phyloP scores from a whole-genome alignment of 2,797 vertebrate genomes.

The Cygnus olor region DNA sequence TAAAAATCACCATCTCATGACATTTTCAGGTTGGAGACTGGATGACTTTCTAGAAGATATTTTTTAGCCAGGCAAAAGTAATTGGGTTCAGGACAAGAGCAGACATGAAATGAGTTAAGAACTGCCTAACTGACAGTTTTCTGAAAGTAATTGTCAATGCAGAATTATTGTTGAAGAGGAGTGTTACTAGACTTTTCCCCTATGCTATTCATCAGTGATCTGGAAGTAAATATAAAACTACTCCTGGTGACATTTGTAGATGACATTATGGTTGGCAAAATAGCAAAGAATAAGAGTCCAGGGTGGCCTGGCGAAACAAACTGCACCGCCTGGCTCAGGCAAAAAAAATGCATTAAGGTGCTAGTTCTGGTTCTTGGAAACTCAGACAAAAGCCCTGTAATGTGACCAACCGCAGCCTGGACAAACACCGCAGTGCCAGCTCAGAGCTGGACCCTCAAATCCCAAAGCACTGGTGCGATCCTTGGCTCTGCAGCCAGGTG shows the following conservation, averaged over 20 bases:
- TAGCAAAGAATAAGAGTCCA: not conserved
- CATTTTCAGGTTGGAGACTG: slow-evolving; percentile 41
- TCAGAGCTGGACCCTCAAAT: not conserved
- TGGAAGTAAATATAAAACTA: slow-evolving; percentile 40
- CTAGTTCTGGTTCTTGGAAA: not conserved
- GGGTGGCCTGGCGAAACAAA: not conserved
- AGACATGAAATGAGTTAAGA: slow-evolving; percentile 64
- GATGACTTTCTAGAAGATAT: not conserved
- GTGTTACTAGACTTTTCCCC: slow-evolving; percentile 7
- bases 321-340: not conserved
- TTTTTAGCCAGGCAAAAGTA: slow-evolving; percentile 39
- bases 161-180: slow-evolving; percentile 42
- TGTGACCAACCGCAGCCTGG: not conserved
- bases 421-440: not conserved
- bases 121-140: slow-evolving; percentile 42
- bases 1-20: slow-evolving; percentile 42
- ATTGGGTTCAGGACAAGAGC: slow-evolving; percentile 49
- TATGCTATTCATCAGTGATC: slow-evolving; percentile 15
- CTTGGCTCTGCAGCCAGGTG: not conserved
- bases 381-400: not conserved
- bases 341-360: not conserved
- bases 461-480: not conserved
- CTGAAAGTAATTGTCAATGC: slow-evolving; percentile 55
- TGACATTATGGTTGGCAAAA: slow-evolving; percentile 1
- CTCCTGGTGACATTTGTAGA: slow-evolving; percentile 32